Evolutionary conservation across 2,888 invertebrate genomes (phyloP), one percentile per base, ranked within the genome.

Genomic region (Agriopis leucophaearia): DNA sequence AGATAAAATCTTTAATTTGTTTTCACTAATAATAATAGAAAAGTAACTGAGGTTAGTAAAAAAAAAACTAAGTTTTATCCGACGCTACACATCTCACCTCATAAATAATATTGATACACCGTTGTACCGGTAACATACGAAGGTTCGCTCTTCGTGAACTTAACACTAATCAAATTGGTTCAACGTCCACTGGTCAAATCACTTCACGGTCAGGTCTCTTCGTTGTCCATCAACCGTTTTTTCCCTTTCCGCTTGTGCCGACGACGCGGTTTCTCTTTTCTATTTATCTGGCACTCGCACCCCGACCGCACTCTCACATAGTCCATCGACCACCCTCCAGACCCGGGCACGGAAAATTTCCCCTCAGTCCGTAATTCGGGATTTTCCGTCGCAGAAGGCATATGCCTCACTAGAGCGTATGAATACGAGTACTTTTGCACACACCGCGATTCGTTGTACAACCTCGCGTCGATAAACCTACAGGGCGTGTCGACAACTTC

Each of bases 241-340:
- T 86, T 91, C 71, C 85, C 84, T 79, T 88, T 92, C 73, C 84
- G 85, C 79, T 90, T 84, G 82, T 93, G 90, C 69, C 90, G 78
- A 76, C 88, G 78, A 38, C 83, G 81, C 50, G 78, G 94, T 82
- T 94, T 95, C 72, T 55, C 55, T 44, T 93, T 92, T 47, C 96
- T 95, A 81, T 92, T 94, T 71, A 97, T 95, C 86, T 97, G 96
- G 90, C 98, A 98, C 81, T 97, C 96, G 91, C 98, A 98, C 47
- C 98, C 98, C 76, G 97, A 97, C 67, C 97, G 95, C 71, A 98
- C 96, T 79, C 95, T 94, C 79, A 98, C 97, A 90, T 97, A 97
- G 92, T 97, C 97, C 89, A 98, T 93, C 71, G 96, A 96, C 96
- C 97, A 97, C 64, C 95, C 95, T 3, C 92, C 94, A 6, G 93